phyloP scores from a whole-genome alignment of 2,797 vertebrate genomes.

The Eulemur rubriventer region DNA sequence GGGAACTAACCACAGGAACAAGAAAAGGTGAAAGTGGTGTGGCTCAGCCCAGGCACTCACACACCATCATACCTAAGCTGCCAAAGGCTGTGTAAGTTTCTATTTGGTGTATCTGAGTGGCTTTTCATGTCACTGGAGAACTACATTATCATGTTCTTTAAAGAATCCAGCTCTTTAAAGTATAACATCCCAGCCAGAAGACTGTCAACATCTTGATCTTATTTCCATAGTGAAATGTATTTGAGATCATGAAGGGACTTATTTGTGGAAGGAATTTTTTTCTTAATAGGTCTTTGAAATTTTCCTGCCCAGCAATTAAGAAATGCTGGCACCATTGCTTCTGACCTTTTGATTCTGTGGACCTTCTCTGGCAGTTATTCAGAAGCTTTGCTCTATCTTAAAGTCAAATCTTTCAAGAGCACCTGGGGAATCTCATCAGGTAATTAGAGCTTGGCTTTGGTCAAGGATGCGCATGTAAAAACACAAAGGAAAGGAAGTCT shows the following conservation, averaged over 20 bases:
- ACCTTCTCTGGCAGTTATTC: not conserved
- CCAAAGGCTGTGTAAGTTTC: not conserved
- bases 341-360: slow-evolving; percentile 35
- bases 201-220: not conserved
- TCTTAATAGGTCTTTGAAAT: not conserved
- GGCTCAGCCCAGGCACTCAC: not conserved
- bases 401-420: slow-evolving; percentile 7
- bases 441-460: not conserved
- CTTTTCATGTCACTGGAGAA: not conserved
- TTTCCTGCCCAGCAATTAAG: not conserved
- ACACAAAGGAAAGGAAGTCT: not conserved
- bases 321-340: not conserved
- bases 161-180: not conserved
- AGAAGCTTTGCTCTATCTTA: not conserved
- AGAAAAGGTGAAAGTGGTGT: not conserved
- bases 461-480: not conserved
- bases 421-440: not conserved
- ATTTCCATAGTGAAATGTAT: not conserved
- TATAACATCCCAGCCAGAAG: not conserved
- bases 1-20: not conserved
- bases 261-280: slow-evolving; percentile 30
- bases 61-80: not conserved
- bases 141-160: not conserved
- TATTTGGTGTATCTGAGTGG: not conserved
- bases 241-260: not conserved